Base-by-base conservation (phyloP, 2,113 vertebrate genomes). In the Drymodes brunneopygia region DNA sequence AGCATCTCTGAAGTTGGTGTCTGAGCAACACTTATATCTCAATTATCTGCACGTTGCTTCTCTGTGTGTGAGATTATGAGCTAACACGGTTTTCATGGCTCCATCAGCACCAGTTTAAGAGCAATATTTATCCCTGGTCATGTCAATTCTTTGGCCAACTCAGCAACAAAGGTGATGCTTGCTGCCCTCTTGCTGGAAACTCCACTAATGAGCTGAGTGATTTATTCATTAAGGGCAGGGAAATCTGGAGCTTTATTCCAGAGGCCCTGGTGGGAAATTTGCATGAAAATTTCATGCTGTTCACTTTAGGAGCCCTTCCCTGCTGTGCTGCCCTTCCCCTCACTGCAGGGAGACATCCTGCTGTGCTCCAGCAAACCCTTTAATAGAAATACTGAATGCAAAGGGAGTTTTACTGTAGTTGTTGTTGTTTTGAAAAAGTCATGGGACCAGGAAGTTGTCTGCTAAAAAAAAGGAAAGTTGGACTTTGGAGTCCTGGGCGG, bases 221-320 rank as follows among this genome's bases (percentile, higher is more conserved):
- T 95, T 95, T 93, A 96, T 95, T 95, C 71, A 93, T 91, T 94
- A 95, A 95, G 74, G 90, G 54, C 58, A 93, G 33, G 64, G 58
- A 88, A 90, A 82, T 58, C 44, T 40, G 51, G 25, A 91, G 58
- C 60, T 70, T 84, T 62, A 62, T 90, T 93, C 47, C 50, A 86
- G 79, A 62, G 79, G 38, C 44, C 82, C 92, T 88, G 47, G 67
- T 95, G 94, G 71, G 85, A 94, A 83, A 94, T 90, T 73, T 92
- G 72, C 85, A 95, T 97, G 88, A 93, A 94, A 88, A 94, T 97
- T 86, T 95, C 91, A 90, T 83, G 79, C 56, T 71, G 58, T 77
- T 88, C 12, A 3, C 61, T 92, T 53, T 80, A 83, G 93, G 79
- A 90, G 51, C 72, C 67, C 61, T 93, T 79, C 60, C 75, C 91